Evolutionary conservation across 2,113 vertebrate species (phyloP).

Genomic region (Xyliphius kryptos): DNA sequence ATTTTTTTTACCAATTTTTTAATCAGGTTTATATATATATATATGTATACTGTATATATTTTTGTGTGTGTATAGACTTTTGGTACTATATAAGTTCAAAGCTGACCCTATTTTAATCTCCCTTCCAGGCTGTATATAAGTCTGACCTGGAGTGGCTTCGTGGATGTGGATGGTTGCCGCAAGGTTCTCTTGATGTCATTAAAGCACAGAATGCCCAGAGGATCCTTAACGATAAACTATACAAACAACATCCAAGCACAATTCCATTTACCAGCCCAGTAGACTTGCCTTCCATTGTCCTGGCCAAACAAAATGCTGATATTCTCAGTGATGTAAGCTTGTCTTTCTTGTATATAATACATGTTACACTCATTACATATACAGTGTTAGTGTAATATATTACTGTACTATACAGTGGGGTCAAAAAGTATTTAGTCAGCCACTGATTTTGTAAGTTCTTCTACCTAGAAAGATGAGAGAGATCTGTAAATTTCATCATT

Average conservation of each 20-base stretch:
- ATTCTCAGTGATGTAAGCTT: conserved; percentile 78
- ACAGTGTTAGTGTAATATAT: too few species aligned
- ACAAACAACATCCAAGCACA: conserved; percentile 77
- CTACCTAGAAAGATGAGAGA: too few species aligned
- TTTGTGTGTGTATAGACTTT: too few species aligned
- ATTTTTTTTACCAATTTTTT: too few species aligned
- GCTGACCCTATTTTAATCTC: conserved; percentile 6
- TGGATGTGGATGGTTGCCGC: conserved; percentile 88
- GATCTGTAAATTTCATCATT: too few species aligned
- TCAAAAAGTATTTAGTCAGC: too few species aligned
- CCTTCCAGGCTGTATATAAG: conserved; percentile 76
- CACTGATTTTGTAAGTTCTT: too few species aligned
- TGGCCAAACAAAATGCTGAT: conserved; percentile 82
- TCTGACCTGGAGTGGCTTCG: conserved; percentile 89
- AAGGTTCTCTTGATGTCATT: conserved; percentile 73
- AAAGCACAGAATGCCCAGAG: conserved; percentile 81
- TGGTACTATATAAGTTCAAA: background rate
- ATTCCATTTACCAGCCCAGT: conserved; percentile 82
- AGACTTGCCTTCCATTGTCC: conserved; percentile 74
- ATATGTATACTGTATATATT: too few species aligned
- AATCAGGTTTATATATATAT: too few species aligned
- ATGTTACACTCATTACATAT: too few species aligned
- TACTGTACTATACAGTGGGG: too few species aligned
- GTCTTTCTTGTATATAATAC: too few species aligned
- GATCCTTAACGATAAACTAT: conserved; percentile 81